phyloP scores from a whole-genome alignment of 2,797 vertebrate genomes.

The Buphagus erythrorhynchus region DNA sequence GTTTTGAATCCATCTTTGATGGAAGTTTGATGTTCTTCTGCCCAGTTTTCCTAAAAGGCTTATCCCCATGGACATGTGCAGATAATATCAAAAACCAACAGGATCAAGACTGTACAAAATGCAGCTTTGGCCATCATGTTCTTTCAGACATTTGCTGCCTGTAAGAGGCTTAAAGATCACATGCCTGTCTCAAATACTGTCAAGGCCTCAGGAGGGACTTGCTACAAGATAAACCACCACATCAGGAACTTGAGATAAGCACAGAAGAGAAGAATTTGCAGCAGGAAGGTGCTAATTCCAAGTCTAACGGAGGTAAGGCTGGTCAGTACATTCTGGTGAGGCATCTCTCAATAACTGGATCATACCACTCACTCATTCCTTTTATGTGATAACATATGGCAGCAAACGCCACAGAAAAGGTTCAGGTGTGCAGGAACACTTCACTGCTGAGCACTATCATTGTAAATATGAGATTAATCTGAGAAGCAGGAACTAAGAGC shows the following conservation, averaged over 20 bases:
- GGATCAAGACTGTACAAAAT: neutral
- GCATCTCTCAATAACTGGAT: neutral
- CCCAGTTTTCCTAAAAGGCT: neutral
- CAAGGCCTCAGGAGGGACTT: neutral
- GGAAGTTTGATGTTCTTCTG: neutral
- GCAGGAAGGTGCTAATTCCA: neutral
- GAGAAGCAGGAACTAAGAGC: neutral
- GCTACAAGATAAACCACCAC: neutral
- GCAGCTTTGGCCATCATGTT: neutral
- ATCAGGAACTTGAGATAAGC: neutral
- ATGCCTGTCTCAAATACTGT: neutral
- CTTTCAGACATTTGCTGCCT: neutral
- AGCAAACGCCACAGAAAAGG: neutral
- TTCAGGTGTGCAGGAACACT: neutral
- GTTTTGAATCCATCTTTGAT: neutral
- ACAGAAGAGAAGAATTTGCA: neutral
- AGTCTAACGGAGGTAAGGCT: neutral
- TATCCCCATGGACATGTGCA: neutral
- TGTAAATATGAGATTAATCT: neutral
- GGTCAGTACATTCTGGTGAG: neutral
- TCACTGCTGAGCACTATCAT: neutral
- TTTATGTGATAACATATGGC: neutral
- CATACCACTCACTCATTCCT: neutral
- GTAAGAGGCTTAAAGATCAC: neutral
- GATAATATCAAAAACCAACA: neutral